Evolutionary conservation across 2,888 invertebrate species (phyloP).

Genomic region (Scaptomyza tumidula): DNA sequence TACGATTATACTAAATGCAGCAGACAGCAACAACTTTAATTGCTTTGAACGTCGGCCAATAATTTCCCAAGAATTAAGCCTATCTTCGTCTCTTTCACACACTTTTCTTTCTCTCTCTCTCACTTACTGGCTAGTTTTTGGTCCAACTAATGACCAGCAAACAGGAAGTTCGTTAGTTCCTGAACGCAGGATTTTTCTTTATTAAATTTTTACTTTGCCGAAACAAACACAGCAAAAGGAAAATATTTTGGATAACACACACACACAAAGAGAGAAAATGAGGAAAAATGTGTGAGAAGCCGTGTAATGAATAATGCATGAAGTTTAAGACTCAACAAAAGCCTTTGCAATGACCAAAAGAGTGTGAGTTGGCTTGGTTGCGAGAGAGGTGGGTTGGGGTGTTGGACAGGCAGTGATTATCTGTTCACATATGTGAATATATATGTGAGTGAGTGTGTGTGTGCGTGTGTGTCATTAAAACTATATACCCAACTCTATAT

Average conservation of each 20-base stretch:
- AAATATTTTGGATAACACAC: conserved; percentile 41
- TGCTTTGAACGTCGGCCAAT: conserved; percentile 23
- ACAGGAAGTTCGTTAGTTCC: conserved; percentile 73
- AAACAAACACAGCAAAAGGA: conserved; percentile 13
- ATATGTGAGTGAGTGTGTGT: conserved; percentile 24
- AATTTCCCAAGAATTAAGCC: conserved; percentile 39
- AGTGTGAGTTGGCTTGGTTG: neutral
- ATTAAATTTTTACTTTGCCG: conserved; percentile 71
- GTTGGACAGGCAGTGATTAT: conserved; percentile 63
- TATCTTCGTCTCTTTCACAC: neutral
- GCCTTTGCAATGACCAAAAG: conserved; percentile 39
- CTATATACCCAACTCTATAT: neutral
- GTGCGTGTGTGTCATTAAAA: conserved; percentile 49
- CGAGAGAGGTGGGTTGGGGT: conserved; percentile 1
- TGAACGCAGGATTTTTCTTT: conserved; percentile 64
- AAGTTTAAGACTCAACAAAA: conserved; percentile 57
- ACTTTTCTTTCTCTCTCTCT: neutral
- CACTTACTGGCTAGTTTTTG: neutral
- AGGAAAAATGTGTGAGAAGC: conserved; percentile 73
- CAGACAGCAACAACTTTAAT: conserved; percentile 47
- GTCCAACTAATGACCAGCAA: conserved; percentile 42
- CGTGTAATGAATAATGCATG: conserved; percentile 82
- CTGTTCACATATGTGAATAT: conserved; percentile 53
- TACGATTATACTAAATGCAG: conserved; percentile 31
- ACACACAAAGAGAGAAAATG: conserved; percentile 46